Evolutionary conservation across 2,888 invertebrate genomes (phyloP).

Genomic region (Phragmatobia fuliginosa): DNA sequence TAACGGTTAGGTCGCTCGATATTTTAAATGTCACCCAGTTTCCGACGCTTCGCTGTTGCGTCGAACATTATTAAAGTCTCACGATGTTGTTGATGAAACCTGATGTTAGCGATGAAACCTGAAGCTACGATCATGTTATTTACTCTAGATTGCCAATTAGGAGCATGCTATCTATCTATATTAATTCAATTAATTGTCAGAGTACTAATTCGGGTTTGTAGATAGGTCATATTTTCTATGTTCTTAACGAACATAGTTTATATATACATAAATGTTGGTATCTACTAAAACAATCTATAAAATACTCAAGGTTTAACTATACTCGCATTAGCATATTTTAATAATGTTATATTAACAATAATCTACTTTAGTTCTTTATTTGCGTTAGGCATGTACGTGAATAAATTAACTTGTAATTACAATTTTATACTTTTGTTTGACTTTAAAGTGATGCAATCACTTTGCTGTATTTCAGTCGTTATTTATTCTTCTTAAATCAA

Average conservation of each 20-base stretch:
- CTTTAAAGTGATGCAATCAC: background rate
- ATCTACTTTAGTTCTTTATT: background rate
- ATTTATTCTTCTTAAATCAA: no score
- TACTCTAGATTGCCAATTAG: constrained; percentile 50
- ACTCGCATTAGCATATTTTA: background rate
- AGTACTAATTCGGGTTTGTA: background rate
- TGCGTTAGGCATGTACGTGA: background rate
- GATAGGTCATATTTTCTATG: background rate
- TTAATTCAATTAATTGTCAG: background rate
- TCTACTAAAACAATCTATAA: background rate
- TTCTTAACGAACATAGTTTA: no score
- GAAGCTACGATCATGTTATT: constrained; percentile 46
- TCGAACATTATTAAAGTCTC: constrained; percentile 61
- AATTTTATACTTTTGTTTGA: background rate
- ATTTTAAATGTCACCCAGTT: constrained; percentile 76
- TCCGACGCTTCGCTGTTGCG: constrained; percentile 61
- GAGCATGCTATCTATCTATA: background rate
- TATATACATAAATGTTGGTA: no score
- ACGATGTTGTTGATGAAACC: no score
- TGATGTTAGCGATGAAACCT: constrained; percentile 51
- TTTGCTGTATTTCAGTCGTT: no score
- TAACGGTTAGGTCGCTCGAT: constrained; percentile 65
- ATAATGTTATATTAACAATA: background rate
- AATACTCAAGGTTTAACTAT: background rate
- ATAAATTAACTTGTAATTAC: background rate